Base-by-base conservation (phyloP, 2,888 invertebrate genomes). In the Diabrotica balteata region DNA sequence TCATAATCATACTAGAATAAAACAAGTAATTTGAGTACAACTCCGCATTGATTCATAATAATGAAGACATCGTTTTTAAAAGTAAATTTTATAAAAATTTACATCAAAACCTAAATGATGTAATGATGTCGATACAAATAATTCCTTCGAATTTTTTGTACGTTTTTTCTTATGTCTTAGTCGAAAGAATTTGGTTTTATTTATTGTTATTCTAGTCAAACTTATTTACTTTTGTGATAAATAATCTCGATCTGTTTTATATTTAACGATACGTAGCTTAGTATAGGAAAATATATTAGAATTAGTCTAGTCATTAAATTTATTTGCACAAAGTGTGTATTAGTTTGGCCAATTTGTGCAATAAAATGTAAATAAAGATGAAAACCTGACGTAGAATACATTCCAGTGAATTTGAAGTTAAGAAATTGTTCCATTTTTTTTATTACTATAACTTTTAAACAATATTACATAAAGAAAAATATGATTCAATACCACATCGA, bases 261-360 rank as follows among this genome's bases (percentile, higher is more conserved):
- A 64, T 59, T 58, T 46, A 51, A 46, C 22, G 50, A n/a, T 50
- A 7, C 4, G 9, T 32, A 22, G 22, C 52, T 42, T 17, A 53
- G 8, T 8, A 22, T 22, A 9, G 32, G 8, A 22, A 22, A 53
- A 32, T 32, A 32, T 32, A 32, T 32, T 32, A 32, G 32, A 32
- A 32, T 32, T 32, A 32, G 32, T 32, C 4, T 32, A 32, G 32
- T 32, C 32, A 32, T 32, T 32, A 32, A 32, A 32, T 32, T 43
- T 11, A 42, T 63, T 72, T 72, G 69, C 72, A 72, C 72, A 72
- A 67, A 63, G 63, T 67, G 63, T 72, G 66, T 71, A 60, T 69
- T 65, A 32, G 50, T 73, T 70, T 71, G 73, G 73, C 73, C 73
- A 73, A 63, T 69, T 66, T 70, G 73, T 73, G 73, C 73, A 73